Percentiles rank a stretch among this genome's conserved stretches.
These are phyloP conservation scores for Altica lythri DNA, from an alignment of 2,888 invertebrate genomes.

Conservation along the genomic window DNA sequence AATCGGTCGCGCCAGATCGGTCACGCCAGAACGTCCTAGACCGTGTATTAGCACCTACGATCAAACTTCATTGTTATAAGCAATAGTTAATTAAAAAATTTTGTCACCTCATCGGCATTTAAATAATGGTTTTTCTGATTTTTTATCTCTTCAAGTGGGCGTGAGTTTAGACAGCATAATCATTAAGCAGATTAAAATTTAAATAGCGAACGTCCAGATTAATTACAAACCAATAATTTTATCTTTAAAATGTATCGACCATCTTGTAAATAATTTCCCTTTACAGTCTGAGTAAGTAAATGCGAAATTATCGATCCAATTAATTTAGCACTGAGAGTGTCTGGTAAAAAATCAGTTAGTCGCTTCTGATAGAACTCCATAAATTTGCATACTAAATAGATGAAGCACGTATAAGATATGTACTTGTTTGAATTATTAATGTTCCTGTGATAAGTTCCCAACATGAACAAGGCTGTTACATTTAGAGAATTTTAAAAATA, in stretches of 20 bases:
- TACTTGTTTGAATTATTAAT: slow-evolving; percentile 17
- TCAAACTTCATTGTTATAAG: too few species aligned
- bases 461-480: slow-evolving; percentile 8
- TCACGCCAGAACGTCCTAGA: too few species aligned
- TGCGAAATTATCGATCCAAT: slow-evolving; percentile 8
- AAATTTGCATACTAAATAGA: slow-evolving; percentile 23
- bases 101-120: background rate
- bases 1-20: too few species aligned
- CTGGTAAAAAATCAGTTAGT: slow-evolving; percentile 15
- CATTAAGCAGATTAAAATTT: background rate
- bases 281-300: background rate
- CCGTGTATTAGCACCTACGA: too few species aligned
- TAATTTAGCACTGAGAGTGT: slow-evolving; percentile 7
- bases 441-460: slow-evolving; percentile 9
- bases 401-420: slow-evolving; percentile 11
- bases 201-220: background rate
- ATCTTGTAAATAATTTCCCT: background rate
- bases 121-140: background rate
- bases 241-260: background rate
- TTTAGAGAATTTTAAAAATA: slow-evolving; percentile 8
- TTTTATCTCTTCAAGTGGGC: background rate
- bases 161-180: background rate
- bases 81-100: background rate
- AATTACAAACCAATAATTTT: background rate
- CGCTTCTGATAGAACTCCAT: slow-evolving; percentile 18